These are phyloP conservation scores for Hipposideros armiger DNA, from an alignment of 2,113 vertebrate species.

Conservation along the genomic window DNA sequence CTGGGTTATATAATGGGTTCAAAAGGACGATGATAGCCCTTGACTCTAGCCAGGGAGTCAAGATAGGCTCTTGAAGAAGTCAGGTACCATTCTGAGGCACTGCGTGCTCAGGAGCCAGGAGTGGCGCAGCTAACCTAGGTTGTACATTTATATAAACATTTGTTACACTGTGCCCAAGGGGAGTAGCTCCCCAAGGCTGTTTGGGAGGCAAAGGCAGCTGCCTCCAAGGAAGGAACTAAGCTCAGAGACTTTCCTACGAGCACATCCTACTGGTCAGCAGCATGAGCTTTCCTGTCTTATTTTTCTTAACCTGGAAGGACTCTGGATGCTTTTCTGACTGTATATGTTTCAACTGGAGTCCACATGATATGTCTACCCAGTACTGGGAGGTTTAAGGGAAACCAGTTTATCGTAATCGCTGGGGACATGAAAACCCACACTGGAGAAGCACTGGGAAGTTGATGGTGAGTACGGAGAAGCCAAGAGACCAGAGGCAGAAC, in stretches of 20 bases:
- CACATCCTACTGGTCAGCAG: not conserved
- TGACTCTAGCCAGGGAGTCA: constrained; percentile 10
- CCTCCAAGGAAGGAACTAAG: not conserved
- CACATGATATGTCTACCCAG: no score
- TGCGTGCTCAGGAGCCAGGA: not conserved
- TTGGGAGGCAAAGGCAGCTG: not conserved
- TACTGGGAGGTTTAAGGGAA: not conserved
- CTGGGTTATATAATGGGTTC: not conserved
- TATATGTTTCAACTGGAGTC: not conserved
- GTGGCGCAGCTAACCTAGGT: not conserved
- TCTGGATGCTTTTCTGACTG: not conserved
- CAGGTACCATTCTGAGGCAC: not conserved
- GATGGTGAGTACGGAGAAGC: not conserved
- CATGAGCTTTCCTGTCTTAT: not conserved
- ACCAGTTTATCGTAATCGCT: not conserved
- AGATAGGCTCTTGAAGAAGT: not conserved
- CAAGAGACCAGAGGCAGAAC: not conserved
- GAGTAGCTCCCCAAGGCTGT: not conserved
- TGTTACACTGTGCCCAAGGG: no score
- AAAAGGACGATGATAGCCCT: not conserved
- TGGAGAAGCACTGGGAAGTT: not conserved
- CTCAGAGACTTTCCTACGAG: not conserved
- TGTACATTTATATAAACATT: not conserved
- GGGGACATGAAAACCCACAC: not conserved
- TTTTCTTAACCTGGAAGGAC: not conserved